These are phyloP conservation scores for Bombus waltoni DNA, from an alignment of 1,140 invertebrate species.

Conservation along the genomic window DNA sequence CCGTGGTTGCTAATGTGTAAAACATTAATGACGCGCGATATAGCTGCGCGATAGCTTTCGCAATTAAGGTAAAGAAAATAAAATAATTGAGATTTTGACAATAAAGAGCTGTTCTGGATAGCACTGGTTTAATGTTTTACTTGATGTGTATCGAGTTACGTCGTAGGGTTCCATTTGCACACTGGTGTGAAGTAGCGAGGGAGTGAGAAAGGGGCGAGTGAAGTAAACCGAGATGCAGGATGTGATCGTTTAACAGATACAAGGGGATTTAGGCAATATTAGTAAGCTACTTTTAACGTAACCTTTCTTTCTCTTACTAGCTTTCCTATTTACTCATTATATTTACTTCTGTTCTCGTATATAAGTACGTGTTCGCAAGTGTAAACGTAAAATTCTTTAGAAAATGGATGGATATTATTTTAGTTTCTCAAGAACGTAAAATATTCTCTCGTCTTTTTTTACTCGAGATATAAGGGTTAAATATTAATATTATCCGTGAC, in stretches of 20 bases:
- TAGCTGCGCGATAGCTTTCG: too few relatives aligned
- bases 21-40: too few relatives aligned
- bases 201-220: background rate
- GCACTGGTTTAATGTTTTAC: background rate
- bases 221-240: background rate
- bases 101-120: background rate
- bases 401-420: background rate
- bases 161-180: too few relatives aligned
- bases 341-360: background rate
- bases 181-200: background rate
- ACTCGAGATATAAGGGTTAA: background rate
- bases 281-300: background rate
- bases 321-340: background rate
- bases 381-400: background rate
- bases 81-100: background rate
- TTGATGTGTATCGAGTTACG: too few relatives aligned
- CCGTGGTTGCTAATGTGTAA: too few relatives aligned
- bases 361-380: background rate
- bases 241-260: background rate
- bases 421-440: background rate
- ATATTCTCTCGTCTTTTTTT: background rate
- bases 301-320: background rate
- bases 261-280: background rate
- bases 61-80: background rate
- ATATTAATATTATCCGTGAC: slow-evolving; percentile 1